Evolutionary conservation across 2,113 vertebrate genomes (phyloP).

Genomic region (Colius striatus): DNA sequence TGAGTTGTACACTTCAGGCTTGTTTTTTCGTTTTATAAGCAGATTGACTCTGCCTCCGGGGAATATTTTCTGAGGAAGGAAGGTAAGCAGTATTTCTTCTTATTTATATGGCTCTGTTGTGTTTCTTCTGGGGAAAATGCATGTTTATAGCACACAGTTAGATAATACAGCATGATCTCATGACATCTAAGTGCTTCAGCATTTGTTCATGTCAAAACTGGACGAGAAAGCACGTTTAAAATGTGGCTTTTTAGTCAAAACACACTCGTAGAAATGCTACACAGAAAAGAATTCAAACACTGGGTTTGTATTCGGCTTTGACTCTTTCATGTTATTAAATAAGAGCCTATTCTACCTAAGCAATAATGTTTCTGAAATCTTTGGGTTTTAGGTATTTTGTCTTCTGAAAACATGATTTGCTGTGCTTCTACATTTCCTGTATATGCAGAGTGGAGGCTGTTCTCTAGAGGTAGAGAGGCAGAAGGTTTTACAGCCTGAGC

Average conservation of each 20-base stretch:
- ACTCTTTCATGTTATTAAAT: not conserved
- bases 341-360: not conserved
- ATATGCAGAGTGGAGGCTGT: not conserved
- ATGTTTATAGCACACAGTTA: not conserved
- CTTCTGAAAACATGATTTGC: not conserved
- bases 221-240: not conserved
- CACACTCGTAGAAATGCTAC: not conserved
- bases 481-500: not conserved
- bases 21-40: not conserved
- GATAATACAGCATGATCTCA: not conserved
- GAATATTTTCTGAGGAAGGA: not conserved
- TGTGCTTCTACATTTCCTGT: not conserved
- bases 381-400: not conserved
- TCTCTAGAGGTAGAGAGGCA: not conserved
- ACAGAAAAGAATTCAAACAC: not conserved
- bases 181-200: not conserved
- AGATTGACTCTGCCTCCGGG: not conserved
- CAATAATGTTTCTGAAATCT: not conserved
- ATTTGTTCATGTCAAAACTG: not conserved
- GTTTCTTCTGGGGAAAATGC: not conserved
- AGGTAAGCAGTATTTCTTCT: constrained; percentile 67
- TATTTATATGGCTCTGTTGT: not conserved
- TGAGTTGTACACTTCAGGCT: not conserved
- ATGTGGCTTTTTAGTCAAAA: not conserved
- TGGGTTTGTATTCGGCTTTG: not conserved